Evolutionary conservation across 2,113 vertebrate genomes (phyloP), one percentile per base, ranked within the genome.

Genomic region (Stegastes partitus): DNA sequence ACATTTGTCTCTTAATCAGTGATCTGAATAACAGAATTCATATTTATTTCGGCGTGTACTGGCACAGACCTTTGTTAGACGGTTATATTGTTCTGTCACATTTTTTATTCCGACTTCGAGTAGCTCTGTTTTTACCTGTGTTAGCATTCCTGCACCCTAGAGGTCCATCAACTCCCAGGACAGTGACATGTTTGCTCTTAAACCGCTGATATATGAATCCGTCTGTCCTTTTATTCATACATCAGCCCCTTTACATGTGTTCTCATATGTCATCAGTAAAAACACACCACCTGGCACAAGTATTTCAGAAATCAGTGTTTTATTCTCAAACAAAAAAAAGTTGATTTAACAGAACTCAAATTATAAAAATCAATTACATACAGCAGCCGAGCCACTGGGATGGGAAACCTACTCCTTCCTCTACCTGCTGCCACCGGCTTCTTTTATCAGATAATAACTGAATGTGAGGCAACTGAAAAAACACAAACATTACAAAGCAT

Each of bases 241-340:
- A 2, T 21, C 11, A 11, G 15, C 4, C 18, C 16, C 12, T 15
- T 47, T 18, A 15, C 16, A 19, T 18, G 18, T 47, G 45, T 47
- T 47, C 6, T 19, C 15, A 47, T n/a, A n/a, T n/a, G 16, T 47
- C 16, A 47, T 47, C 16, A 19, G 16, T 47, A 19, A 39, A 21
- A 16, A 11, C 28, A 39, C 6, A 47, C 19, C 25, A 23, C 0
- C 68, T 31, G 12, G n/a, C 7, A 37, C 61, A 53, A 3, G 12
- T 3, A 21, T 31, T 57, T 59, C 47, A 59, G 37, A 68, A 79
- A 72, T 72, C 22, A 47, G 9, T 37, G 9, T 68, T 87, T 87
- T 81, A 87, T 81, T 81, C 42, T 58, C 19, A 51, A 51, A 61
- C n/a, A 57, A 54, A 58, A 67, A n/a, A 55, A 59, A 62, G 61